Percentiles rank a stretch among this genome's conserved stretches.
phyloP scores from a whole-genome alignment of 1,140 invertebrate species.

The Nasonia longicornis region DNA sequence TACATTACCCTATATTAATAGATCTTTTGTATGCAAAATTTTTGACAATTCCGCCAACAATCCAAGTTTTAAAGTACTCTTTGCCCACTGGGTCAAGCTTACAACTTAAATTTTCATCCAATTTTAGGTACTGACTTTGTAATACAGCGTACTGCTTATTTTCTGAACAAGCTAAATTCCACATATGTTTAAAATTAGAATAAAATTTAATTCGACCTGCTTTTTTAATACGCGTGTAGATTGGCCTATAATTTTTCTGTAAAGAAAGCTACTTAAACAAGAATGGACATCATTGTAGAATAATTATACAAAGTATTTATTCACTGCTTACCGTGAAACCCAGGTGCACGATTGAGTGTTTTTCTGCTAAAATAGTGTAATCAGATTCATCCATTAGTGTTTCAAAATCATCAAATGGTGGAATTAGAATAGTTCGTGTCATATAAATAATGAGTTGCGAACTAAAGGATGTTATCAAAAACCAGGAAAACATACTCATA shows the following conservation, averaged over 20 bases:
- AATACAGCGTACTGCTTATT: conserved; percentile 2
- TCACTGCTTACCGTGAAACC: background rate
- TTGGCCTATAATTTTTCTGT: conserved; percentile 11
- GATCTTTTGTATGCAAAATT: background rate
- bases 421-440: background rate
- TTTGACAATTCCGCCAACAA: conserved; percentile 19
- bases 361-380: conserved; percentile 40
- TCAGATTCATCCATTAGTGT: conserved; percentile 8
- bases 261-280: background rate
- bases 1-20: conserved; percentile 14
- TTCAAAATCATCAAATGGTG: conserved; percentile 20
- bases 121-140: background rate
- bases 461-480: conserved; percentile 1
- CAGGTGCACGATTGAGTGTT: background rate
- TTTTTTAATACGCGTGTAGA: background rate
- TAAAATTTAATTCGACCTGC: background rate
- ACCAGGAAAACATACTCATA: conserved; percentile 31
- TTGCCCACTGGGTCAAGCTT: background rate
- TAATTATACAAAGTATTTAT: background rate
- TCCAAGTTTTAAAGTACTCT: conserved; percentile 6
- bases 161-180: conserved; percentile 4
- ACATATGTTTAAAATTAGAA: background rate
- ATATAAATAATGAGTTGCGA: conserved; percentile 43
- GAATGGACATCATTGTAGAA: background rate
- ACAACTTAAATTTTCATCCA: background rate